Percentiles rank a stretch among this genome's conserved stretches.
Evolutionary conservation across 2,888 invertebrate genomes (phyloP).

Genomic region (Germaria angustata): DNA sequence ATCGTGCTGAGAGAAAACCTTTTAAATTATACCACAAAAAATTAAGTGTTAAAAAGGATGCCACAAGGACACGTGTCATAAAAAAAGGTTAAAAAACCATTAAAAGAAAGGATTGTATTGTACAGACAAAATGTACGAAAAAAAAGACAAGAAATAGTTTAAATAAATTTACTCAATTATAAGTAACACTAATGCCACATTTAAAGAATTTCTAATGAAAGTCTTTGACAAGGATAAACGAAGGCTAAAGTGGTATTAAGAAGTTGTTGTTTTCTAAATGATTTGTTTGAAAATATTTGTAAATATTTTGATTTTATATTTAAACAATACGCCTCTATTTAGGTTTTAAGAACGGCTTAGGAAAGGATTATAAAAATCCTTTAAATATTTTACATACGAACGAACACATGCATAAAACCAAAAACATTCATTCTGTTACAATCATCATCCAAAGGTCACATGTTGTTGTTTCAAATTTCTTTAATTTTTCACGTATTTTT

Average conservation of each 20-base stretch:
- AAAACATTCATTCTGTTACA: too few relatives aligned
- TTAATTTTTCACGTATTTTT: neutral
- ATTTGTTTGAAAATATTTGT: slow-evolving; percentile 23
- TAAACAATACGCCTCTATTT: slow-evolving; percentile 52
- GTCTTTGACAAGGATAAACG: neutral
- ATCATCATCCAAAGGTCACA: too few relatives aligned
- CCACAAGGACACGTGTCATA: slow-evolving; percentile 57
- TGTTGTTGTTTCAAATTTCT: neutral
- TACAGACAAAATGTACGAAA: neutral
- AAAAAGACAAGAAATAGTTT: neutral
- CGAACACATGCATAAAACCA: too few relatives aligned
- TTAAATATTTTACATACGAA: neutral
- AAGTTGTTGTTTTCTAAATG: neutral
- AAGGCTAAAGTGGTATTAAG: neutral
- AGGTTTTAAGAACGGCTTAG: slow-evolving; percentile 20
- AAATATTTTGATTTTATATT: slow-evolving; percentile 54
- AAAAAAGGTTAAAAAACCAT: slow-evolving; percentile 32
- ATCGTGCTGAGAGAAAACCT: slow-evolving; percentile 24
- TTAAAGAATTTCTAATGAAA: too few relatives aligned
- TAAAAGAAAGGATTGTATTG: slow-evolving; percentile 37
- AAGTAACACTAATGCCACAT: neutral
- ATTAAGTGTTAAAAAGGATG: slow-evolving; percentile 40
- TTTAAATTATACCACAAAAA: slow-evolving; percentile 44
- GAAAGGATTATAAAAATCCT: slow-evolving; percentile 41
- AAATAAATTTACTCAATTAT: neutral